Percentiles rank a stretch among this genome's conserved stretches.
phyloP scores from a whole-genome alignment of 2,797 vertebrate species.

The Chelonia mydas region DNA sequence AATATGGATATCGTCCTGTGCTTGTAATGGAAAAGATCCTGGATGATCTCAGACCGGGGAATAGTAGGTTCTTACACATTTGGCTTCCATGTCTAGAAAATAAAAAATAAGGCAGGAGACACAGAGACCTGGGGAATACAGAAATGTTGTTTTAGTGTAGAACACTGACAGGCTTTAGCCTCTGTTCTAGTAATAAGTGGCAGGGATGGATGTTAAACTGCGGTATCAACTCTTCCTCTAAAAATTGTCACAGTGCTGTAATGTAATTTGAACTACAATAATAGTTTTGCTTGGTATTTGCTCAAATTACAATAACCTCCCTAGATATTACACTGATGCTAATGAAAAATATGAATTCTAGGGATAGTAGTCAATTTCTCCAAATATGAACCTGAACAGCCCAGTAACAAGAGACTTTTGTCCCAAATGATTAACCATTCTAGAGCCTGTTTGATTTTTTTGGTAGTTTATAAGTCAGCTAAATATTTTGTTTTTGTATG shows the following conservation, averaged over 20 bases:
- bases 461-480: not conserved
- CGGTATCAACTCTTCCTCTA: not conserved
- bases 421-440: not conserved
- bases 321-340: not conserved
- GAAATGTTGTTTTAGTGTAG: not conserved
- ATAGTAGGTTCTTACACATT: not conserved
- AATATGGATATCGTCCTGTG: not conserved
- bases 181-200: not conserved
- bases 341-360: not conserved
- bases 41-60: accelerated
- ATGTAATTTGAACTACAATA: not conserved
- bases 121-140: not conserved
- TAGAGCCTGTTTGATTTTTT: not conserved
- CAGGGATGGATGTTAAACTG: not conserved
- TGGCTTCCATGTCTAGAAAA: not conserved
- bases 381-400: not conserved
- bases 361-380: not conserved
- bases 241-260: not conserved
- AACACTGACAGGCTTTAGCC: not conserved
- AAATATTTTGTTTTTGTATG: not conserved
- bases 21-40: not conserved
- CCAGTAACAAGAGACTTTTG: not conserved
- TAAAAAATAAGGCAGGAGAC: not conserved
- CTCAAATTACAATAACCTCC: not conserved
- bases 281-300: not conserved